These are phyloP conservation scores for Eospalax fontanierii DNA, from an alignment of 2,797 vertebrate genomes.

Conservation along the genomic window DNA sequence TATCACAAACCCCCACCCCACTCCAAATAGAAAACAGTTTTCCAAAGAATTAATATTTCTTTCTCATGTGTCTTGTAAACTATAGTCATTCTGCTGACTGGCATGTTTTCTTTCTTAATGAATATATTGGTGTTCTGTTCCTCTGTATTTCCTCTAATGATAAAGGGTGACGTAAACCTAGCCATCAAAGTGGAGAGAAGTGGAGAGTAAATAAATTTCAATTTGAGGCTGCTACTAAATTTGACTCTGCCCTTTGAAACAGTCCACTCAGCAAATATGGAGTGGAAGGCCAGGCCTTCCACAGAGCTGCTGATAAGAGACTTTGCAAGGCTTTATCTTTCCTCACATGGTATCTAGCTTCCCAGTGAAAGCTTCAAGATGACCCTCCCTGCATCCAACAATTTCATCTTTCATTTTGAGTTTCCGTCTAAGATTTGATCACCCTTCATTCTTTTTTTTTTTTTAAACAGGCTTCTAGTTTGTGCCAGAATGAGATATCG, in stretches of 20 bases:
- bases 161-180: constrained; percentile 28
- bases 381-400: constrained; percentile 25
- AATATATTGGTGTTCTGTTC: constrained; percentile 46
- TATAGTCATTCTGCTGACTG: constrained; percentile 42
- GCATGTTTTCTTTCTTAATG: constrained; percentile 61
- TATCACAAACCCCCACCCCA: neutral
- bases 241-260: constrained; percentile 49
- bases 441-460: neutral
- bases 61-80: constrained; percentile 2
- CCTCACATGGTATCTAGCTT: neutral
- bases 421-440: constrained; percentile 28
- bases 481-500: constrained; percentile 21
- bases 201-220: constrained; percentile 36
- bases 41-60: constrained; percentile 48
- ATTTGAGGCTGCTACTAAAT: constrained; percentile 14
- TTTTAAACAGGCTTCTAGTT: neutral
- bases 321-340: neutral
- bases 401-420: constrained; percentile 45
- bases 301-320: neutral
- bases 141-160: constrained; percentile 17
- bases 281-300: neutral
- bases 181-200: neutral
- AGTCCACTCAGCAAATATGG: neutral
- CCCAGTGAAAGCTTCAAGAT: constrained; percentile 46
- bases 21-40: too few relatives aligned